Evolutionary conservation across 2,113 vertebrate genomes (phyloP), one percentile per base, ranked within the genome.

Genomic region (Dipodomys spectabilis): DNA sequence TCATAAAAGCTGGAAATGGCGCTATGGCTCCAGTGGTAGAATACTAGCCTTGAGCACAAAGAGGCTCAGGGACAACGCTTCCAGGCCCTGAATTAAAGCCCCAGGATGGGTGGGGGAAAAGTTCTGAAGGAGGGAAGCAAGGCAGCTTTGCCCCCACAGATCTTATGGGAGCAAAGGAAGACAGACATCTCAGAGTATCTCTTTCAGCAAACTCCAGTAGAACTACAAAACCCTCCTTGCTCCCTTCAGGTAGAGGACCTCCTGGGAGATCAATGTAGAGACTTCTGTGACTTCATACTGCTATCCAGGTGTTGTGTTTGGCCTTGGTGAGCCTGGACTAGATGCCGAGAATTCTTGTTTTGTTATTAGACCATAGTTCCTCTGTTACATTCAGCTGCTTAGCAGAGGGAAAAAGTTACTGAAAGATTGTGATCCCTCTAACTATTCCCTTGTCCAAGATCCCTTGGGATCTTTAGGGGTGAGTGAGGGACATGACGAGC

Each of bases 391-490:
- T 98, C 98, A 99, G 99, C 98, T 98, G 99, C 98, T 99, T 98
- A 98, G 99, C 99, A 93, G 99, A 99, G 97, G 99, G 99, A 98
- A 99, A 99, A 99, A 98, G 95, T 99, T 99, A 98, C 99, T 99
- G 99, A 99, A 99, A 99, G 99, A 99, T 98, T 99, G 99, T 98
- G 99, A 99, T 99, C 99, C 99, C 99, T 98, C 98, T 99, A 99
- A 98, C 99, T 99, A 98, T 99, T 99, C 99, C 99, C 99, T 99
- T 99, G 99, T 99, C 99, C 99, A 99, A n/a, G n/a, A n/a, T n/a
- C n/a, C n/a, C 99, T 99, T 99, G 99, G 99, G 99, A 99, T 99
- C 99, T 99, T 99, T 99, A 99, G 99, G 98, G 99, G 99, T 99
- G 99, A 99, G 99, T 98, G 99, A 99, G 99, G 99, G 99, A 98